Evolutionary conservation across 2,888 invertebrate species (phyloP), one percentile per base, ranked within the genome.

Genomic region (Boloria euphrosyne): DNA sequence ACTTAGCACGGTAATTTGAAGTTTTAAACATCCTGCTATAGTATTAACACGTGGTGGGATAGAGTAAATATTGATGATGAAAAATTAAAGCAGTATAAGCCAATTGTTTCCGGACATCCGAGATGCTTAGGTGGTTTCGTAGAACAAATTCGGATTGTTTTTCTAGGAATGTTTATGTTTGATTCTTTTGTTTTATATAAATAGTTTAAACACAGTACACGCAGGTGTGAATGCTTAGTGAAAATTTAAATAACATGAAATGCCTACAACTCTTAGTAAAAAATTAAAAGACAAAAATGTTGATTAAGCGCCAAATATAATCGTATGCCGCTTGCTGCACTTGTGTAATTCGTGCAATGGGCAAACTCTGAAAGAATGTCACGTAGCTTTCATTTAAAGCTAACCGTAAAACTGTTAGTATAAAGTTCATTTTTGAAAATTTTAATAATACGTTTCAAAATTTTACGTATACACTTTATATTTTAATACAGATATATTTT

Each of bases 21-120:
- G 80, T 83, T 86, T 84, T 75, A 89, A 90, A 90, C 90, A 90
- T 90, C 90, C 91, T 88, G 90, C 82, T 83, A 75, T 78, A 83
- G 76, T 80, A 80, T 84, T 86, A 86, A 87, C 90, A 90, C 87
- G 83, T 89, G 90, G 81, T 76, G 71, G 68, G 71, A 73, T 84
- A 81, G 80, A 80, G 80, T 89, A 90, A 90, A 91, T 85, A 89
- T 85, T 85, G 82, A 83, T 76, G 80, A 77, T 72, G 78, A 79
- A 82, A 85, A 87, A 83, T 76, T 80, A 74, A 76, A 80, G 80
- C 82, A 73, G 69, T 70, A 81, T 82, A 79, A 83, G 80, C 77
- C 77, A 79, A 82, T 83, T 83, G 80, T 86, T 83, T 85, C 83
- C 82, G 83, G 80, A 65, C 59, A 67, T 70, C 72, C 71, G 72